Evolutionary conservation across 2,888 invertebrate genomes (phyloP), one percentile per base, ranked within the genome.

Genomic region (Metacarcinus magister): DNA sequence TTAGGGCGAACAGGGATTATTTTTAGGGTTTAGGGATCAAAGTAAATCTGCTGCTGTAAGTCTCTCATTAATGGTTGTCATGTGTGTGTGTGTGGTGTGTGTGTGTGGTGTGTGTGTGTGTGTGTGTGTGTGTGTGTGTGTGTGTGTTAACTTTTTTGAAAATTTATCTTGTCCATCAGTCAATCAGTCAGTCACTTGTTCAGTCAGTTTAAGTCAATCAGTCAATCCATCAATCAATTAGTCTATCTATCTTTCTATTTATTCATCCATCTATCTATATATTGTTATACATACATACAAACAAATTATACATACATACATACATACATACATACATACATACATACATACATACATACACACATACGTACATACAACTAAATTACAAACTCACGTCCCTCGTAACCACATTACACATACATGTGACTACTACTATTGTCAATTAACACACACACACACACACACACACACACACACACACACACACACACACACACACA

Each of bases 401-500:
- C 67, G 67, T 67, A 67, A 67, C 7, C 67, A 19, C 4, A 67
- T 67, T 67, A 23, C 23, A 10, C 67, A 67, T 67, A 67, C 67
- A 67, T 67, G 67, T 67, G 67, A 67, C 67, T 67, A 23, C 67
- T 67, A 67, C 67, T 5, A 67, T 67, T 67, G 67, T 67, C 67
- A 67, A 67, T 67, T 67, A 67, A 67, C 67, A 23, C 67, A 67
- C 67, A 23, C 67, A 67, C 67, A 67, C 67, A 67, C 67, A 67
- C 67, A 92, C 46, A 92, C 46, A 92, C 46, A 92, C 32, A 92
- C 48, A 46, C 46, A 92, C 32, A 92, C 46, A 92, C 46, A 92
- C 48, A 92, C 46, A 92, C 46, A 92, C 32, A 92, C 46, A 92
- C 46, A 82, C 82, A 43, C 16, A 32, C 32, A 54, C 23, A 91